Evolutionary conservation across 2,797 vertebrate genomes (phyloP), one percentile per base, ranked within the genome.

Genomic region (Typhlichthys subterraneus): DNA sequence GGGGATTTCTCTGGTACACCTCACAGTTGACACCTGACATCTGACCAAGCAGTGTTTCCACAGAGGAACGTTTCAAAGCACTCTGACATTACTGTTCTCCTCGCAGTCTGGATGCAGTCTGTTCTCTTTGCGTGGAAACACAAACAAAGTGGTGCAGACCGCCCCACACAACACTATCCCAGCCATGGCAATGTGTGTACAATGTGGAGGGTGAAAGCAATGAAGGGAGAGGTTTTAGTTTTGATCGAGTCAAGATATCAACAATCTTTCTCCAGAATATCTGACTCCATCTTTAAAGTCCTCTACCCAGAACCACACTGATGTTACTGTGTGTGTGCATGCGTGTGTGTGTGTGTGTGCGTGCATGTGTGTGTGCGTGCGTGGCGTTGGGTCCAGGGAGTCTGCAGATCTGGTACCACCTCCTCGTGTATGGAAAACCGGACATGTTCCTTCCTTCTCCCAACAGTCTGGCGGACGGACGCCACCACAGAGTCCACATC

Each of bases 371-470:
- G 8, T 57, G n/a, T 58, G 42, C 29, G 19, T 50, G 46, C 45
- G 15, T 45, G n/a, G 9, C 53, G 61, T 57, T 70, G 53, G 69
- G 14, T 92, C 60, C 92, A 99, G 97, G 97, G 89, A 98, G 95
- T 79, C 91, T 98, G 87, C 96, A 98, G 84, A 94, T 98, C 84
- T 95, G 93, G 85, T 98, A 95, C 81, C 94, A 90, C 61, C 87
- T 97, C 14, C 92, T 91, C 77, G 85, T 76, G 0, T 94, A 94
- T 79, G 90, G 90, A 59, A 89, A 87, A 61, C 90, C 89, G 0
- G 94, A 95, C 31, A 86, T 94, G 50, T 95, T 97, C 83, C 93
- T 90, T 51, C 91, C 95, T 1, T 78, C 90, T 29, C 87, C 82
- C 47, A 83, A 89, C 48, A 96, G 93, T 79, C 87, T 98, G 80